Evolutionary conservation across 2,888 invertebrate species (phyloP).

Genomic region (Volucella zonaria): DNA sequence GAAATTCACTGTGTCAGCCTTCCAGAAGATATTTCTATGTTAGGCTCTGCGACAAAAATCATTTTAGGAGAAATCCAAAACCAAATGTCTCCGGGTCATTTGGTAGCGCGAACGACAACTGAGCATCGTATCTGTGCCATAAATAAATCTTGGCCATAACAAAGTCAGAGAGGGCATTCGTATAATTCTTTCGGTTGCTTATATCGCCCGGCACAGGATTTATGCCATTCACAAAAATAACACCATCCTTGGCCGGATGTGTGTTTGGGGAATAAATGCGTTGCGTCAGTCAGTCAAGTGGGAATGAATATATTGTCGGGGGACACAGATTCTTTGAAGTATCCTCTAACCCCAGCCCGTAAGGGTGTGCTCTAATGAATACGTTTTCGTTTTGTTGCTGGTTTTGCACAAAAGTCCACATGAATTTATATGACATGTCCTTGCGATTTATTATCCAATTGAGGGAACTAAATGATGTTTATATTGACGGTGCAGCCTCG

Average conservation of each 20-base stretch:
- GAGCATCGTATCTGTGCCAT: conserved; percentile 21
- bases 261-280: conserved; percentile 5
- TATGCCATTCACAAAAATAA: conserved; percentile 43
- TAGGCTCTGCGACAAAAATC: neutral
- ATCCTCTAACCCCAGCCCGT: conserved; percentile 7
- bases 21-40: neutral
- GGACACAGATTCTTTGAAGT: conserved; percentile 32
- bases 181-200: conserved; percentile 60
- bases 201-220: conserved; percentile 52
- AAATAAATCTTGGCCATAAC: conserved; percentile 52
- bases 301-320: conserved; percentile 45
- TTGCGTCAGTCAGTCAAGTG: conserved; percentile 31
- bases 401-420: conserved; percentile 12
- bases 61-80: neutral
- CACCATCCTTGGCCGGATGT: conserved; percentile 18
- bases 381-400: conserved; percentile 43
- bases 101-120: neutral
- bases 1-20: too few relatives aligned
- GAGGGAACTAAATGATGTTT: conserved; percentile 24
- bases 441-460: conserved; percentile 52
- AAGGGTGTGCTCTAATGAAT: conserved; percentile 48
- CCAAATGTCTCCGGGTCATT: neutral
- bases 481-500: neutral
- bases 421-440: conserved; percentile 64
- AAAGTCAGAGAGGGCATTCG: conserved; percentile 41